Base-by-base conservation (phyloP, 2,888 invertebrate species). In the Morinoia aosen region DNA sequence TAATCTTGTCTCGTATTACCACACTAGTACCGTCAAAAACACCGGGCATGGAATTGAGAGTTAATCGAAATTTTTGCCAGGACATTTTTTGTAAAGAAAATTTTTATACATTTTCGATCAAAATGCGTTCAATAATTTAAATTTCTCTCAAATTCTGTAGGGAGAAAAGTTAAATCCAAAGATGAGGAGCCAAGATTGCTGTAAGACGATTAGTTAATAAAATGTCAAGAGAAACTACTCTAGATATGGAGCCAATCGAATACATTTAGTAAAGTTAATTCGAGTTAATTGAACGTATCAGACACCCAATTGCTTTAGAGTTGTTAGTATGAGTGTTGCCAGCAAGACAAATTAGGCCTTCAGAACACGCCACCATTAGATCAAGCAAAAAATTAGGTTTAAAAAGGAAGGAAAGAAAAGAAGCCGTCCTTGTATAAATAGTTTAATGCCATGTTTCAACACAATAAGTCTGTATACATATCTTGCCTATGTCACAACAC, bases 391-490 rank as follows among this genome's bases (percentile, higher is more conserved):
- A 25, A 76, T 76, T 76, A 33, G 61, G 25, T 76, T 76, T 76
- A 76, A 76, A 33, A 33, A 93, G 93, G 93, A 57, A 93, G 57
- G 93, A 93, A 93, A 48, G 48, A 48, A 93, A 48, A 57, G 93
- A 93, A 57, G 57, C 56, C 93, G 57, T 93, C 56, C 56, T 93
- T 93, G 93, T 93, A 93, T 93, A 93, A 93, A 93, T 93, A 93
- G 93, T 93, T 93, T 93, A 93, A 93, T 93, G 93, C 93, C 93
- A 93, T 93, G 93, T 93, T 93, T 93, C 93, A 93, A 93, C 93
- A 93, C 93, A 93, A 93, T 93, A 93, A 93, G 93, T 93, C 93
- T 93, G 93, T 93, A 93, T 93, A 93, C 93, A 57, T 93, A 93
- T 93, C 93, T 93, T 57, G 93, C 93, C 93, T 93, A 93, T 93